A percentile compares a stretch with the other conserved stretches of the same genome.
Conservation (phyloP, 2,113 vertebrate species). For the Lota lota region DNA sequence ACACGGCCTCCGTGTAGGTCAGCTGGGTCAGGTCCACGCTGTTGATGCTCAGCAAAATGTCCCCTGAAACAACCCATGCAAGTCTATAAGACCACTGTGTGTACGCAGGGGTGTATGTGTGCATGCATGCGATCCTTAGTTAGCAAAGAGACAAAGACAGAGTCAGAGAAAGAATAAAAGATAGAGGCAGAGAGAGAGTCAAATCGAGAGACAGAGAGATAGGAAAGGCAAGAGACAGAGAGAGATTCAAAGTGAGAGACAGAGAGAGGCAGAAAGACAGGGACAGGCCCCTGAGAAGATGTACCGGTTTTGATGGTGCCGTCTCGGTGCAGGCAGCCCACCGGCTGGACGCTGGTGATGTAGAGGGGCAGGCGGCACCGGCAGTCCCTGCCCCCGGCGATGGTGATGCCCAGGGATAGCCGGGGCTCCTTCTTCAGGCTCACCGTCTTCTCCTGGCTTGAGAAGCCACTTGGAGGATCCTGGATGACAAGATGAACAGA, state of each 20-base stretch:
- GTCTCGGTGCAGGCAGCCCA: constrained; percentile 87
- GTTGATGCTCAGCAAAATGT: constrained; percentile 87
- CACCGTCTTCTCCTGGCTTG: constrained; percentile 84
- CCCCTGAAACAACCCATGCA: constrained; percentile 67
- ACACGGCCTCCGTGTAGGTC: constrained; percentile 85
- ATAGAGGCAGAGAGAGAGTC: too few species aligned
- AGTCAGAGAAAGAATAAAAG: too few species aligned
- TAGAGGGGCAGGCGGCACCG: constrained; percentile 86
- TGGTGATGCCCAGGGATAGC: constrained; percentile 89
- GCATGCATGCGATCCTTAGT: too few species aligned
- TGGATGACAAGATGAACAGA: constrained; percentile 37
- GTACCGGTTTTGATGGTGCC: constrained; percentile 87
- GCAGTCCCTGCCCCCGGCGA: constrained; percentile 86
- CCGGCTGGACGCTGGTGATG: constrained; percentile 89
- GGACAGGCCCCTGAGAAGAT: background rate
- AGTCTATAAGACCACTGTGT: background rate
- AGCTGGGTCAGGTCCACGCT: constrained; percentile 85
- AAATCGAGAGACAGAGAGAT: too few species aligned
- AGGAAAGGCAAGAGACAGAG: too few species aligned
- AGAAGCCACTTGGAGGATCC: constrained; percentile 82
- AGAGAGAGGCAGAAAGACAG: background rate
- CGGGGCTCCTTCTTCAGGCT: constrained; percentile 87
- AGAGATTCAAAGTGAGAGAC: background rate
- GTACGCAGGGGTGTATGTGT: too few species aligned
- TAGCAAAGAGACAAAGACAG: too few species aligned